Evolutionary conservation across 2,113 vertebrate species (phyloP), one percentile per base, ranked within the genome.

Genomic region (Lagopus muta): DNA sequence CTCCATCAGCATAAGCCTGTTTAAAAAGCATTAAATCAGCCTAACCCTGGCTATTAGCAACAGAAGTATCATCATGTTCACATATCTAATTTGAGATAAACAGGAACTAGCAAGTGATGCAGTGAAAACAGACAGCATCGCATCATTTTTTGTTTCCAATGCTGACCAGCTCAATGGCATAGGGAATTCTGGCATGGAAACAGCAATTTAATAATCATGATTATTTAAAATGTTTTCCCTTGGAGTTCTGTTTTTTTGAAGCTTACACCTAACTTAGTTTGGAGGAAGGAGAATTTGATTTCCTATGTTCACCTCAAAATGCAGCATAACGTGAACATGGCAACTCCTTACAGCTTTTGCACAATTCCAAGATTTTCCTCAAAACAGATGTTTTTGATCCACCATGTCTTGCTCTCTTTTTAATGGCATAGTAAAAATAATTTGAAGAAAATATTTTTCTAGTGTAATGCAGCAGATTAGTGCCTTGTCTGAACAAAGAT

Each of bases 11-110:
- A 30, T 13, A 62, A 48, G 11, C 4, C 12, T 13, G 10, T 36
- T 40, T 20, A 40, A 57, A 90, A 64, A 71, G 7, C 32, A 67
- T 16, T 28, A 54, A 71, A 1, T 8, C 2, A 3, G 17, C 28
- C 38, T 10, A n/a, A 34, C 42, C 48, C 47, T 45, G 13, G 15
- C 13, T 55, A 13, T 24, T 27, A n/a, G 13, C 8, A 55, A 27
- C 0, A 28, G 20, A 7, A 43, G 13, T 6, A 60, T 13, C 50
- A 62, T 4, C 15, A 14, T 0, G 0, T 19, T 13, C 19, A 42
- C 28, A 22, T 4, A 32, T 0, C 11, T 13, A 21, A 4, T 9
- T 20, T 7, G 22, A 8, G n/a, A 28, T 32, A 78, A 45, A 24
- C 10, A 2, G 38, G 3, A 5, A 42, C 27, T 62, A 52, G 16